Percentiles rank a stretch among this genome's conserved stretches.
Conservation (phyloP, 2,797 vertebrate genomes). For the Halcyon chelicuti region DNA sequence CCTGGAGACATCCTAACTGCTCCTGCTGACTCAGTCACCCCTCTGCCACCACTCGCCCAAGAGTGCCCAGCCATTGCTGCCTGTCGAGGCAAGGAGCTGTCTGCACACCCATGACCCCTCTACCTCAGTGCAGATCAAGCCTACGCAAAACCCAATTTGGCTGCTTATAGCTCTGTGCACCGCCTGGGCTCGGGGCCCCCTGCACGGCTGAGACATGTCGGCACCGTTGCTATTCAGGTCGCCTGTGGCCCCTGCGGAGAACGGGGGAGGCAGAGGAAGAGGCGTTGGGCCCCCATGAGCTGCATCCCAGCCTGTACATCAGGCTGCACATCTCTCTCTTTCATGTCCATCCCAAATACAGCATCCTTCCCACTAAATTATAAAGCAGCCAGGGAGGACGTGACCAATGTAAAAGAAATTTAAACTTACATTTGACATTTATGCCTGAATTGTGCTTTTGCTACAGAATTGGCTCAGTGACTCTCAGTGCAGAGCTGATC, state of each 20-base stretch:
- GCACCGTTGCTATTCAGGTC: neutral
- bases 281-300: neutral
- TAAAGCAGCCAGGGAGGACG: neutral
- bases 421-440: slow-evolving; percentile 9
- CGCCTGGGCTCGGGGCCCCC: fast-evolving
- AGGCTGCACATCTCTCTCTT: neutral
- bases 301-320: neutral
- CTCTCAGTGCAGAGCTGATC: neutral
- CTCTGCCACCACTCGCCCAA: fast-evolving
- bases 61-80: neutral
- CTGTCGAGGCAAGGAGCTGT: neutral
- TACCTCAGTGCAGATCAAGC: neutral
- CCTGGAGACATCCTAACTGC: fast-evolving
- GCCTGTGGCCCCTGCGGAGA: fast-evolving
- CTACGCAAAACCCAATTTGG: neutral
- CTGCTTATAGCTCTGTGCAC: neutral
- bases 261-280: neutral
- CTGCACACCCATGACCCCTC: neutral
- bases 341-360: neutral
- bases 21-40: neutral
- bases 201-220: fast-evolving
- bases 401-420: slow-evolving; percentile 16
- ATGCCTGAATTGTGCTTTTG: neutral
- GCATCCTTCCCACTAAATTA: slow-evolving; percentile 33
- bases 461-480: neutral